A percentile compares a stretch with the other conserved stretches of the same genome.
These are phyloP conservation scores for Crotalus adamanteus DNA, from an alignment of 2,797 vertebrate genomes.

Conservation along the genomic window DNA sequence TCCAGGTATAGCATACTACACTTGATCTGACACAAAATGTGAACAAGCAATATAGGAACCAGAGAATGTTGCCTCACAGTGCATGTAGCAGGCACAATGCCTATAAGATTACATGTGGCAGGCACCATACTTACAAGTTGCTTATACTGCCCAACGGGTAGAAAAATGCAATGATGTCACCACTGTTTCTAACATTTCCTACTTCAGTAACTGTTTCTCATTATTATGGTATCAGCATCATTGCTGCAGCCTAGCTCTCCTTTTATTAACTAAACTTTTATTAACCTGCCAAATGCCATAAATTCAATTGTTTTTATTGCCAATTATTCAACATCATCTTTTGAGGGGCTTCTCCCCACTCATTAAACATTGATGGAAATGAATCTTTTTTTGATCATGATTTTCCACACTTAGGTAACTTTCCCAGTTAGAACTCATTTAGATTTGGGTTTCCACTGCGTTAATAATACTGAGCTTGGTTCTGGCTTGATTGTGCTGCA, in stretches of 20 bases:
- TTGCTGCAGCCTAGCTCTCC: background rate
- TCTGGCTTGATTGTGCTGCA: background rate
- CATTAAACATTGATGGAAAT: background rate
- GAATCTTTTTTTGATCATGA: background rate
- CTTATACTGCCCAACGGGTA: background rate
- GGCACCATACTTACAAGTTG: background rate
- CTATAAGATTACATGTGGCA: background rate
- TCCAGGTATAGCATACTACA: background rate
- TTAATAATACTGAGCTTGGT: constrained; percentile 6
- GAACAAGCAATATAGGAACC: background rate
- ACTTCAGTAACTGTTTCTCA: background rate
- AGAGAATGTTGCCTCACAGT: background rate
- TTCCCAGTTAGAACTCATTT: background rate
- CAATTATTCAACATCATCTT: background rate
- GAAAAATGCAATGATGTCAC: background rate
- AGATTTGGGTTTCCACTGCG: background rate
- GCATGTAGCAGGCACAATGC: background rate
- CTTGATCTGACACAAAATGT: background rate
- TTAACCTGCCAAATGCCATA: background rate
- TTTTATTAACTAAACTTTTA: background rate
- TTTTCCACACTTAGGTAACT: background rate
- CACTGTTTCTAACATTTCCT: background rate
- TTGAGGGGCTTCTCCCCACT: background rate
- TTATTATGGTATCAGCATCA: background rate
- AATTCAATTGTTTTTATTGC: background rate